Evolutionary conservation across 2,113 vertebrate species (phyloP).

Genomic region (Plotosus lineatus): DNA sequence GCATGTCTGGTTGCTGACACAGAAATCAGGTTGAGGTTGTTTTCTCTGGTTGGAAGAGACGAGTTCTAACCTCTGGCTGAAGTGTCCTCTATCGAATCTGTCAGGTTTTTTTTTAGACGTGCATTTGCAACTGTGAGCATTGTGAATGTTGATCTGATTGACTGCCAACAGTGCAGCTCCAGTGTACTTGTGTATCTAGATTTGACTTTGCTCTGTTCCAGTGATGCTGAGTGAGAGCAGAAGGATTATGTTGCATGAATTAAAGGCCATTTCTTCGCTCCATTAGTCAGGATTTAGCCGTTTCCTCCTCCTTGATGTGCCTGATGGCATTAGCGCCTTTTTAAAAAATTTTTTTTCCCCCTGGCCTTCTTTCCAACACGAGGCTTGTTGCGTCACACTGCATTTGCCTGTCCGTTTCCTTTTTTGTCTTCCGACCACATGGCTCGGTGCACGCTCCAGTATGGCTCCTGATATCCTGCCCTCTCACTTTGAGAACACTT

Average conservation of each 20-base stretch:
- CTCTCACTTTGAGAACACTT: not conserved
- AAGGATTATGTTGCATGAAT: conserved; percentile 59
- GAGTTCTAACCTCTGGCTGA: not conserved
- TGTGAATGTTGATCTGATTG: not conserved
- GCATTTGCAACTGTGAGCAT: not conserved
- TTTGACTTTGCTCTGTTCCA: not conserved
- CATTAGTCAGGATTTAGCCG: not conserved
- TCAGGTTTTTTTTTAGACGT: not conserved
- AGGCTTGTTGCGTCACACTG: conserved; percentile 53
- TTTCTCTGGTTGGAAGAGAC: not conserved
- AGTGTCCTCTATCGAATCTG: not conserved
- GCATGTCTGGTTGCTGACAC: not conserved
- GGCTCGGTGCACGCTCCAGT: conserved; percentile 39
- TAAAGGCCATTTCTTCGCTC: conserved; percentile 21
- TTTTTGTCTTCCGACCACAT: conserved; percentile 58
- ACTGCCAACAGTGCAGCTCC: not conserved
- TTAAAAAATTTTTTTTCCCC: conserved; percentile 59
- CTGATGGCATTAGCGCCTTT: not conserved
- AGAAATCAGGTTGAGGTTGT: not conserved
- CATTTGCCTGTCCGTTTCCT: conserved; percentile 50
- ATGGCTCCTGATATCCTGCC: conserved; percentile 27
- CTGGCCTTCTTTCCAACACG: conserved; percentile 65
- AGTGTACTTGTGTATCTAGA: not conserved
- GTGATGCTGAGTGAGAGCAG: not conserved
- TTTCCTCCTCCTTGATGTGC: not conserved